phyloP scores from a whole-genome alignment of 1,140 invertebrate genomes.

The Heliconius nattereri region DNA sequence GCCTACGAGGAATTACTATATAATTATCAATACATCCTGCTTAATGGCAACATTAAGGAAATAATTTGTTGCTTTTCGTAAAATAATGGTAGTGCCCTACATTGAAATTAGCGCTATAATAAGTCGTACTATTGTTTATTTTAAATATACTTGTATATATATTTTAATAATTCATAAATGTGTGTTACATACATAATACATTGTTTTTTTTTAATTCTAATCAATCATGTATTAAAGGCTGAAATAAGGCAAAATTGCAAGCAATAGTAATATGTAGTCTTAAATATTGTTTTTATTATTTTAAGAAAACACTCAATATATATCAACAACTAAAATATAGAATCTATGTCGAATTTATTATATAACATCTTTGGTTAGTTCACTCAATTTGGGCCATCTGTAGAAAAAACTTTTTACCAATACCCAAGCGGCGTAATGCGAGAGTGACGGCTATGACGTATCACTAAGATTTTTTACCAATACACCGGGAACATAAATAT shows the following conservation, averaged over 20 bases:
- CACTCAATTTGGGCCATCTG: slow-evolving; percentile 21
- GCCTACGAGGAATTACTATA: slow-evolving; percentile 61
- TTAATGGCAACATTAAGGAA: slow-evolving; percentile 73
- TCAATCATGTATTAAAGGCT: no score
- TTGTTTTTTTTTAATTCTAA: no score
- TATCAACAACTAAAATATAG: background rate
- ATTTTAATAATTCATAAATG: no score
- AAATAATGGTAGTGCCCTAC: slow-evolving; percentile 53
- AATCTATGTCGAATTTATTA: background rate
- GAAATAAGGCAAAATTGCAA: no score
- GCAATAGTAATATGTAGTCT: no score
- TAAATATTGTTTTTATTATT: no score
- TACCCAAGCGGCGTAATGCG: slow-evolving; percentile 61
- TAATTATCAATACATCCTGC: slow-evolving; percentile 77
- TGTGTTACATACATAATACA: no score
- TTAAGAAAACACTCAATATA: no score
- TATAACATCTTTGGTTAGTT: slow-evolving; percentile 15
- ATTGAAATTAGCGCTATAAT: background rate
- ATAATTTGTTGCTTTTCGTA: slow-evolving; percentile 57
- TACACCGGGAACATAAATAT: slow-evolving; percentile 75
- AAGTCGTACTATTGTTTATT: background rate
- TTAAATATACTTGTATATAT: no score
- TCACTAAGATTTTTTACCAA: slow-evolving; percentile 74
- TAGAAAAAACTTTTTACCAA: slow-evolving; percentile 61
- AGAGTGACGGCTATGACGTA: slow-evolving; percentile 78